phyloP scores from a whole-genome alignment of 2,797 vertebrate species.

The Parotocinclus haroldoi region DNA sequence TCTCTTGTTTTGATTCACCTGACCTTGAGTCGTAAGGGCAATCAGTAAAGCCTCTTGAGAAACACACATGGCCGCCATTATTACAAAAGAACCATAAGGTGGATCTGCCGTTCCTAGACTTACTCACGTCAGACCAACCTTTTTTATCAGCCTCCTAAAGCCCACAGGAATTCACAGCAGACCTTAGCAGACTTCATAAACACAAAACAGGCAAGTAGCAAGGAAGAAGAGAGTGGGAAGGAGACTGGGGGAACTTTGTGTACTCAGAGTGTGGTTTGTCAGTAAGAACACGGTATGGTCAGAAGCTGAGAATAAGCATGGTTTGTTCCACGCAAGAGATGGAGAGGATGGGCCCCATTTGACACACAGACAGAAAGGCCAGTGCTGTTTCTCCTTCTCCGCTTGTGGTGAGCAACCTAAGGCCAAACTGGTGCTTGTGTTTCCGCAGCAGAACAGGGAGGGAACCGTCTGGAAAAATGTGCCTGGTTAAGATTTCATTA shows the following conservation, averaged over 20 bases:
- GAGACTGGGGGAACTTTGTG: no score
- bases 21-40: no score
- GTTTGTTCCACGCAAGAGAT: slow-evolving; percentile 20
- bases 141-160: background rate
- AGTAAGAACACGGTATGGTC: slow-evolving; percentile 28
- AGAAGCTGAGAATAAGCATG: slow-evolving; percentile 22
- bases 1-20: no score
- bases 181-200: slow-evolving; percentile 10
- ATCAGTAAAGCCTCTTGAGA: no score
- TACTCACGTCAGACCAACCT: background rate
- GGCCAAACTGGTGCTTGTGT: background rate
- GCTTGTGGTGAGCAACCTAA: slow-evolving; percentile 4
- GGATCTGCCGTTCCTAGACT: no score
- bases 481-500: background rate
- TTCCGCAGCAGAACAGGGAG: slow-evolving; percentile 2
- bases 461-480: background rate
- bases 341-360: background rate
- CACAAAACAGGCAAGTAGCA: background rate
- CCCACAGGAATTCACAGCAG: background rate
- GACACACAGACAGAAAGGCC: slow-evolving; percentile 10
- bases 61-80: no score
- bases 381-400: background rate
- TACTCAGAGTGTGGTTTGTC: slow-evolving; percentile 24
- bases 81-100: no score
- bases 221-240: background rate